Base-by-base conservation (phyloP, 1,140 invertebrate genomes). In the Drosophila parvula region DNA sequence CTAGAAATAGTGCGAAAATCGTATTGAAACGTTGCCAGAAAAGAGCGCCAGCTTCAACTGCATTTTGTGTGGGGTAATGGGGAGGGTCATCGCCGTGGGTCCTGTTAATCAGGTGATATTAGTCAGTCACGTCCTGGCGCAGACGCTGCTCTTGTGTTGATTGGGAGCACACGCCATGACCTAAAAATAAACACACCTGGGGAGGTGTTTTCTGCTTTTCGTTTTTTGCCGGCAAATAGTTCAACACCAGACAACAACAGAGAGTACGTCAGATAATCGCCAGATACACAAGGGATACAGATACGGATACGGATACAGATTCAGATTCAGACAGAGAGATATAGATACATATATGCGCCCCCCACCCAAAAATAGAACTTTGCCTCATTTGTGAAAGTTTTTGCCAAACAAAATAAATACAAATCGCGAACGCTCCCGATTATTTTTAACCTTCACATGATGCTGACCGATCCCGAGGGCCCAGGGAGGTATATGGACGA, bases 321-420 rank as follows among this genome's bases (percentile, higher is more conserved):
- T 61, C 51, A 57, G 14, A 43, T 38, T 63, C 53, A 69, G 16
- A 28, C 22, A 67, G 48, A 53, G 16, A 44, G 38, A 67, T 75
- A 53, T 27, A 50, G 55, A 48, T 55, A 67, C n/a, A 56, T 53
- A 60, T 41, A 60, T 56, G 53, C 36, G 50, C 40, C 74, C 45
- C 32, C 40, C 61, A 34, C 56, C 69, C 68, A 73, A 80, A 88
- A 84, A 88, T 88, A 88, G 83, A 88, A 83, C 80, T 88, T 88
- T 88, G 84, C 79, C 84, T 88, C 84, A 89, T 88, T 83, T 83
- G 80, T 77, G 77, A 67, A 79, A 71, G 73, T 89, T 89, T 82
- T 68, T 73, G 68, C 79, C 74, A 82, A 81, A 82, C 78, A 79
- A 74, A 82, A 74, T 60, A 78, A 64, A 78, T 63, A 81, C 70